phyloP scores from a whole-genome alignment of 2,888 invertebrate species.

The Acleris emargana region DNA sequence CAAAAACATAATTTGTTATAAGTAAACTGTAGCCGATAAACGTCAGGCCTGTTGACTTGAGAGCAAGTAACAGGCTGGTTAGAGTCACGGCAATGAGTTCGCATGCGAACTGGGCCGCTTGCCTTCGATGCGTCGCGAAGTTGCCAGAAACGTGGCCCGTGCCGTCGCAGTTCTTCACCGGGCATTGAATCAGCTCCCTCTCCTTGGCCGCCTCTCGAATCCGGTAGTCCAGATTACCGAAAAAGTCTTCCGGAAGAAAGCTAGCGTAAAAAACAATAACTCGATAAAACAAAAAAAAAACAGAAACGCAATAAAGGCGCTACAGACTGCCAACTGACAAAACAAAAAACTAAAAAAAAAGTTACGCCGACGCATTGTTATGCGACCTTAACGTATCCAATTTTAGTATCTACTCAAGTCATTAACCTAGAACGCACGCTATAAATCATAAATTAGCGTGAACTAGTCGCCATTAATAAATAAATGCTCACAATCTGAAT shows the following conservation, averaged over 20 bases:
- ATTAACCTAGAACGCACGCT: conserved; percentile 50
- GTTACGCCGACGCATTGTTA: conserved; percentile 37
- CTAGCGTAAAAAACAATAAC: conserved; percentile 55
- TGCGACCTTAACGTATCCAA: conserved; percentile 43
- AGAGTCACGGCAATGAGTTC: conserved; percentile 72
- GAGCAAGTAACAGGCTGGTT: conserved; percentile 83
- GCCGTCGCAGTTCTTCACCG: conserved; percentile 92
- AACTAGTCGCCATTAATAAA: conserved; percentile 41
- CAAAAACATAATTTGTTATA: conserved; percentile 11
- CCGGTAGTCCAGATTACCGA: conserved; percentile 76
- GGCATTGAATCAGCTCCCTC: conserved; percentile 91
- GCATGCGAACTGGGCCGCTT: conserved; percentile 72
- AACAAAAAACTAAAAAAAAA: conserved; percentile 37
- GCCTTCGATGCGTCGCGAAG: conserved; percentile 95
- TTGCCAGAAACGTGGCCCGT: conserved; percentile 94
- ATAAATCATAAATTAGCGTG: conserved; percentile 43
- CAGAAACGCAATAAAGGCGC: conserved; percentile 42
- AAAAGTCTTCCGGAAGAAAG: conserved; percentile 67
- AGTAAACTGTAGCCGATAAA: conserved; percentile 86
- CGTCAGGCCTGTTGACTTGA: conserved; percentile 85
- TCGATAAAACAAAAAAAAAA: conserved; percentile 41
- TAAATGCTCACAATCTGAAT: conserved; percentile 54
- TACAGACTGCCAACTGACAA: conserved; percentile 32
- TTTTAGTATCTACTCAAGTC: conserved; percentile 49
- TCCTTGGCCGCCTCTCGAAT: conserved; percentile 81